Evolutionary conservation across 2,113 vertebrate genomes (phyloP), one percentile per base, ranked within the genome.

Genomic region (Hystrix cristata): DNA sequence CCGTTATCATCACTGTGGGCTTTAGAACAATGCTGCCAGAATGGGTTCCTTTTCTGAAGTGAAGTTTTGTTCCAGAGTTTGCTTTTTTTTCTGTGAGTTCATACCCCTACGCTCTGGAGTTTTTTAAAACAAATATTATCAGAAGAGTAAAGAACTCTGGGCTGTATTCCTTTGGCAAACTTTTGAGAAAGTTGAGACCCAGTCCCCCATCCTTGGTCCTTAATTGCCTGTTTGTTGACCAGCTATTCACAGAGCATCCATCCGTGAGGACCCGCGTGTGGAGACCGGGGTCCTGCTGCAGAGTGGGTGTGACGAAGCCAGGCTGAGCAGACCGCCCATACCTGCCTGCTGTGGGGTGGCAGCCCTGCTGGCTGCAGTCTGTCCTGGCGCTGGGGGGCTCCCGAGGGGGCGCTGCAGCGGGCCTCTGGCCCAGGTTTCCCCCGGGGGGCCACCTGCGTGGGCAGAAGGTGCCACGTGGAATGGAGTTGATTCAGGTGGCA

Each of bases 241-340:
- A 2, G 51, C 1, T 84, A 2, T n/a, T 53, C 71, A 7, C 9
- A 51, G 67, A 55, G 59, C 23, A 25, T 55, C 59, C 79, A 8
- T n/a, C 5, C 5, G 0, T n/a, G 0, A 57, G 38, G 29, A 65
- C 9, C 4, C 48, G 18, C 4, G 3, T 9, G 43, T 43, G 11
- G 29, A 31, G 43, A 85, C 46, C 10, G 19, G n/a, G 34, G 55
- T 71, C 46, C 55, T 80, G 5, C 64, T 15, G 10, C 25, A 0
- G 1, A 21, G 48, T 16, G 34, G 18, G 29, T 18, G 43, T 51
- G 23, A 78, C 25, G 27, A 65, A 46, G 34, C 31, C n/a, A 8
- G 25, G 25, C 4, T 7, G 34, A 23, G 4, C 43, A 69, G 69
- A 46, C 14, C 6, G 34, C 31, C 34, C 13, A 13, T 15, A 6